These are phyloP conservation scores for Berghia stephanieae DNA, from an alignment of 1,140 invertebrate genomes.

Conservation along the genomic window DNA sequence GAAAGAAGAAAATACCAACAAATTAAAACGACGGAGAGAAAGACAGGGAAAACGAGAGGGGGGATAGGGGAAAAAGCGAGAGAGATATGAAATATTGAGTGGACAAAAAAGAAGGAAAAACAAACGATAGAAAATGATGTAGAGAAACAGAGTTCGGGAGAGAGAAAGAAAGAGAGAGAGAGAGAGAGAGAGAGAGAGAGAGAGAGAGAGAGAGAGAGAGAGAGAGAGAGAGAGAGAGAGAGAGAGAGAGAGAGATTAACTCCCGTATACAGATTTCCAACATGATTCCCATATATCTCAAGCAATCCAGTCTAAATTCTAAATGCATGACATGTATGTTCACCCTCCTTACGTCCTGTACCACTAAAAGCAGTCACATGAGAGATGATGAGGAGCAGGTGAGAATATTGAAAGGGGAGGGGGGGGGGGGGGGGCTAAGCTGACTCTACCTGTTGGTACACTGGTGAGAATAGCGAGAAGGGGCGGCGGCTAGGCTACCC, in stretches of 20 bases:
- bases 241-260: too few species aligned
- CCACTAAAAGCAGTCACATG: not conserved
- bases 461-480: too few species aligned
- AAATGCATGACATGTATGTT: too few species aligned
- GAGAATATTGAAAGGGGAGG: not conserved
- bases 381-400: constrained; percentile 12
- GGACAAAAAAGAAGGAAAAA: not conserved
- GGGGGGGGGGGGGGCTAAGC: too few species aligned
- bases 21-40: not conserved
- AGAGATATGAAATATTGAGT: not conserved
- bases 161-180: not conserved
- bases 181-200: constrained; percentile 24
- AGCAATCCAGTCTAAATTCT: too few species aligned
- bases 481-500: too few species aligned
- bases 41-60: not conserved
- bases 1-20: not conserved
- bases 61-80: not conserved
- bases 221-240: constrained; percentile 7
- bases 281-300: not conserved
- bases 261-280: not conserved
- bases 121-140: not conserved
- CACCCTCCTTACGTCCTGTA: too few species aligned
- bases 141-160: not conserved
- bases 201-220: constrained; percentile 23
- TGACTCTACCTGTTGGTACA: too few species aligned